These are phyloP conservation scores for Emydoidea blandingii DNA, from an alignment of 2,797 vertebrate species.

Conservation along the genomic window DNA sequence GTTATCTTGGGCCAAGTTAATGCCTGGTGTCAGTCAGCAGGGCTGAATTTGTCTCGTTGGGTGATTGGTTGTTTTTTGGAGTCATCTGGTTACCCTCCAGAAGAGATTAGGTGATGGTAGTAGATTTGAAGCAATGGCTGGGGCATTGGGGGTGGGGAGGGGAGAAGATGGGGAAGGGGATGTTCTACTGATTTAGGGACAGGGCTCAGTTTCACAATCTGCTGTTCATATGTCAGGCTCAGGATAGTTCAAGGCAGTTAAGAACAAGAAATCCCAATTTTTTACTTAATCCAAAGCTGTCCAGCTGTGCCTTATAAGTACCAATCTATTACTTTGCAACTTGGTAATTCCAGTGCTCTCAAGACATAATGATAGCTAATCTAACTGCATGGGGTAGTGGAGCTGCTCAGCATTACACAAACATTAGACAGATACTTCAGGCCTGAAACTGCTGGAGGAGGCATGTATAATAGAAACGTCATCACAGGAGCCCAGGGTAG, in stretches of 20 bases:
- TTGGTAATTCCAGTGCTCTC: slow-evolving; percentile 48
- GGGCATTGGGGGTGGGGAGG: background rate
- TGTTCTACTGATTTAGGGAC: background rate
- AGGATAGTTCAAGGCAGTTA: slow-evolving; percentile 23
- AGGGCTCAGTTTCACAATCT: slow-evolving; percentile 32
- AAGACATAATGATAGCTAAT: slow-evolving; percentile 55
- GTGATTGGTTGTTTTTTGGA: background rate
- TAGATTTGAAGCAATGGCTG: background rate
- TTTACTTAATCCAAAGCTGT: slow-evolving; percentile 27
- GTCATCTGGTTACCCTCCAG: background rate
- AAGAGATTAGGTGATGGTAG: background rate
- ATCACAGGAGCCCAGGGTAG: background rate
- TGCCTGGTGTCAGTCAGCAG: background rate
- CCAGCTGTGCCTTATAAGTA: slow-evolving; percentile 65
- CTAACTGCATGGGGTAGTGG: background rate
- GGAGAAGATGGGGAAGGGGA: slow-evolving; percentile 7
- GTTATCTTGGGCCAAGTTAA: accelerated
- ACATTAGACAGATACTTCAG: background rate
- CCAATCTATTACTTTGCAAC: slow-evolving; percentile 49
- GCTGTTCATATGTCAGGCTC: background rate
- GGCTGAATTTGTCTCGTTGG: background rate
- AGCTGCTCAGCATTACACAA: accelerated
- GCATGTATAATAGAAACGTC: accelerated
- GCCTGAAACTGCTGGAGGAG: background rate
- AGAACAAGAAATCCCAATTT: background rate